These are phyloP conservation scores for Lutraria rhynchaena DNA, from an alignment of 1,140 invertebrate species.

Conservation along the genomic window DNA sequence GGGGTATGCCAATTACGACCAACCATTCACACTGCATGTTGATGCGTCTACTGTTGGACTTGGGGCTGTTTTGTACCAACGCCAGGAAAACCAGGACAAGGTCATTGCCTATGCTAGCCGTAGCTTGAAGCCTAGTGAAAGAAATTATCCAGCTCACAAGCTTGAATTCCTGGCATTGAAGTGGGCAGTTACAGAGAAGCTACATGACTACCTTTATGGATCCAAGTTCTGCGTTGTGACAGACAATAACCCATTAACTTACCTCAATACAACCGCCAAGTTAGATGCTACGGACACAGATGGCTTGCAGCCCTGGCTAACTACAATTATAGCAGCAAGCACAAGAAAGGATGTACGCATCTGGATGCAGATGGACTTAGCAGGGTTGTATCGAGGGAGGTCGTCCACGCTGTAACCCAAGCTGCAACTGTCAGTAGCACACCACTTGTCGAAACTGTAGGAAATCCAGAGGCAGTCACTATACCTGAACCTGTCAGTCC, in stretches of 20 bases:
- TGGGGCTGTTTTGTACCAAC: constrained; percentile 8
- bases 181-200: constrained; percentile 49
- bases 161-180: too few relatives aligned
- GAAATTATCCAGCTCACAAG: too few relatives aligned
- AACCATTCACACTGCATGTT: constrained; percentile 59
- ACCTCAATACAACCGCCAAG: constrained; percentile 39
- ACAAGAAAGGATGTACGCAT: constrained; percentile 25
- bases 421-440: background rate
- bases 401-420: background rate
- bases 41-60: constrained; percentile 61
- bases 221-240: constrained; percentile 42
- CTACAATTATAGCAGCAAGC: constrained; percentile 31
- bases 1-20: constrained; percentile 52
- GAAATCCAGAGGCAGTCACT: background rate
- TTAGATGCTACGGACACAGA: constrained; percentile 30
- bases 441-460: background rate
- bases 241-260: constrained; percentile 51
- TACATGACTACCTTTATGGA: constrained; percentile 56
- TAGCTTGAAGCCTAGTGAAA: constrained; percentile 24
- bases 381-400: background rate
- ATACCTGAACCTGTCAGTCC: too few relatives aligned
- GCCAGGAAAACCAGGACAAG: constrained; percentile 40
- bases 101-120: constrained; percentile 20
- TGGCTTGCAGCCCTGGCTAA: constrained; percentile 38
- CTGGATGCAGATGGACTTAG: constrained; percentile 37